These are phyloP conservation scores for Agriopis leucophaearia DNA, from an alignment of 2,888 invertebrate species.

Conservation along the genomic window DNA sequence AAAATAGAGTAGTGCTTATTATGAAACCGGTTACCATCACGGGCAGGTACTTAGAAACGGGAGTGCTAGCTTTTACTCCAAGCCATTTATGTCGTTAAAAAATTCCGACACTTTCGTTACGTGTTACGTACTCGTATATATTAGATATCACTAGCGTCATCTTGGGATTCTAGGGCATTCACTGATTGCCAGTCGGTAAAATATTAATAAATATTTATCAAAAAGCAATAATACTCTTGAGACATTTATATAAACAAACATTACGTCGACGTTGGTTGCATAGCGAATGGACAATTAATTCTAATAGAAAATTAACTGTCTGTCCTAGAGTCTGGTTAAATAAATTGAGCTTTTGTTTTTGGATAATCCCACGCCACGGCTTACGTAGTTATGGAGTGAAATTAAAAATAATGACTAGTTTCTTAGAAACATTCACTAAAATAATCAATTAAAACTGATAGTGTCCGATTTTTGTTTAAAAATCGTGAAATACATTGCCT, in stretches of 20 bases:
- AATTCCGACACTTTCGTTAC: slow-evolving; percentile 64
- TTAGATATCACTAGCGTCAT: slow-evolving; percentile 38
- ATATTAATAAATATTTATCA: slow-evolving; percentile 21
- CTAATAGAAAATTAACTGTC: slow-evolving; percentile 25
- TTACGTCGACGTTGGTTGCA: slow-evolving; percentile 23
- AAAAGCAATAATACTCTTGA: slow-evolving; percentile 23
- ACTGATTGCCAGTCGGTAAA: not conserved
- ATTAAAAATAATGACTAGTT: slow-evolving; percentile 14
- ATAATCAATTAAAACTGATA: slow-evolving; percentile 2
- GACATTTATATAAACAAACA: slow-evolving; percentile 33
- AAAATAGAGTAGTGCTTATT: slow-evolving; percentile 77
- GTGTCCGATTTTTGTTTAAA: too few species aligned
- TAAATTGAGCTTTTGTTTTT: slow-evolving; percentile 23
- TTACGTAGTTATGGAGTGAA: slow-evolving; percentile 10
- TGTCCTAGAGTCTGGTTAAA: slow-evolving; percentile 15
- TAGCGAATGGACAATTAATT: slow-evolving; percentile 7
- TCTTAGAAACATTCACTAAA: slow-evolving; percentile 5
- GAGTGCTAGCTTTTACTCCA: slow-evolving; percentile 81
- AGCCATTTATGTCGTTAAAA: slow-evolving; percentile 72
- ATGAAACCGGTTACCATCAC: slow-evolving; percentile 72
- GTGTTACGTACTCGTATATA: slow-evolving; percentile 59
- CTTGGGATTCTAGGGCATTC: slow-evolving; percentile 9
- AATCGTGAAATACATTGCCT: not conserved
- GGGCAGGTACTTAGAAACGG: slow-evolving; percentile 66
- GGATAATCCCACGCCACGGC: slow-evolving; percentile 9